Conservation (phyloP, 2,113 vertebrate species). For the Brachypteracias leptosomus region DNA sequence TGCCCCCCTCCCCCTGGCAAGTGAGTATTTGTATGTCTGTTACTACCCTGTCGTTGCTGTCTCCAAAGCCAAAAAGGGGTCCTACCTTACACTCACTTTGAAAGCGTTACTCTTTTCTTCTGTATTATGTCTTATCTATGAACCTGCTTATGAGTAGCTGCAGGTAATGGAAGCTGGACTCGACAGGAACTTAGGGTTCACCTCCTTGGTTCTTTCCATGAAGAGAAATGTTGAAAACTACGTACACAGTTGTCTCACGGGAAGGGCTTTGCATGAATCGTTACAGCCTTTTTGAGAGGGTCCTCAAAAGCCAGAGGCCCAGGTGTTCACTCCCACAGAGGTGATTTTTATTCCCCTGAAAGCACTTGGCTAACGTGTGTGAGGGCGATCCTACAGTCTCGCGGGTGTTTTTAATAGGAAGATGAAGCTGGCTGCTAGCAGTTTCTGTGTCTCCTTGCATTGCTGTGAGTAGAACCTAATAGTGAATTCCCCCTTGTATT, state of each 20-base stretch:
- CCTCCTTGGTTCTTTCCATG: neutral
- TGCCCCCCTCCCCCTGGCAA: neutral
- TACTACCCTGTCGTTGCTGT: neutral
- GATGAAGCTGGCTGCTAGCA: neutral
- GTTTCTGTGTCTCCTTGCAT: neutral
- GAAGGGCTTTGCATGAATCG: neutral
- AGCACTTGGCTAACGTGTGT: neutral
- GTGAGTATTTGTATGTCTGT: neutral
- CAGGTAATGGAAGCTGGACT: neutral
- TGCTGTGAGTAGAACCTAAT: slow-evolving; percentile 12
- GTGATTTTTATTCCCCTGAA: slow-evolving; percentile 10
- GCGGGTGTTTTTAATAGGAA: neutral
- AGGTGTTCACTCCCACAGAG: neutral
- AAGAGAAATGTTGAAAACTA: neutral
- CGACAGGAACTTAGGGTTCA: neutral
- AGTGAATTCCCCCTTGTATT: slow-evolving; percentile 31
- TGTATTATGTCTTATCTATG: neutral
- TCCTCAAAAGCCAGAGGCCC: neutral
- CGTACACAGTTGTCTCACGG: accelerated
- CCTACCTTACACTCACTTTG: neutral
- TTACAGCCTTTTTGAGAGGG: neutral
- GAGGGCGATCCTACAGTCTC: neutral
- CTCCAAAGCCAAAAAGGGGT: neutral
- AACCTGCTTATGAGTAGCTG: neutral
- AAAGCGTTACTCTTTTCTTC: neutral